Base-by-base conservation (phyloP, 2,797 vertebrate genomes). In the Falco cherrug region DNA sequence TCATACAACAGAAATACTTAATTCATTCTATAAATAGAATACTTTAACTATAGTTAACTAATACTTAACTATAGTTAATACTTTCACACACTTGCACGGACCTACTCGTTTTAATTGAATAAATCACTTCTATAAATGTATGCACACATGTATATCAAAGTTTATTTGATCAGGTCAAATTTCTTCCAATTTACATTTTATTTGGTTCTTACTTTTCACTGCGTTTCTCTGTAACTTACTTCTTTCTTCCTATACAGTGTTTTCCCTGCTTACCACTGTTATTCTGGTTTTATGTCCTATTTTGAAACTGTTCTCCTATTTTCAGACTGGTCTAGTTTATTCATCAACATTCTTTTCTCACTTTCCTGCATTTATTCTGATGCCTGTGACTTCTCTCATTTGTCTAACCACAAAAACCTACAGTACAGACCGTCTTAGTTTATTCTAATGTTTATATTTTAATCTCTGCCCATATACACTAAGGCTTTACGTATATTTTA, bases 111-210 rank as follows among this genome's bases (percentile, higher is more conserved):
- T 87, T 77, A 89, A 74, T 1, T 41, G 17, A 12, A 0, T 39
- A 81, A 78, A 28, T 67, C 31, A 53, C 20, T 61, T 20, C 19
- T 4, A 79, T 18, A 73, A 51, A 90, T 6, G 26, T 45, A 47
- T 17, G 25, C 43, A 81, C 5, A 26, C 0, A 0, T 13, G 1
- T 26, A 64, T 17, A 81, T 2, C 60, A 13, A 77, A 60, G 35
- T 47, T 73, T 43, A 89, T 3, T 63, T 21, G 26, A 69, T 60
- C 35, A 57, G 35, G 60, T 13, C 37, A 94, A 70, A 74, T 76
- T 81, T 73, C 28, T 77, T 78, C 31, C 24, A 54, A 74, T 50
- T 56, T 57, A 53, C 7, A 43, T 41, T 90, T 85, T 67, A 80
- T 81, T 89, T 83, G 12, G 19, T 69, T 82, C 61, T 80, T 45